phyloP scores from a whole-genome alignment of 1,140 invertebrate species.

The Anastrepha ludens region DNA sequence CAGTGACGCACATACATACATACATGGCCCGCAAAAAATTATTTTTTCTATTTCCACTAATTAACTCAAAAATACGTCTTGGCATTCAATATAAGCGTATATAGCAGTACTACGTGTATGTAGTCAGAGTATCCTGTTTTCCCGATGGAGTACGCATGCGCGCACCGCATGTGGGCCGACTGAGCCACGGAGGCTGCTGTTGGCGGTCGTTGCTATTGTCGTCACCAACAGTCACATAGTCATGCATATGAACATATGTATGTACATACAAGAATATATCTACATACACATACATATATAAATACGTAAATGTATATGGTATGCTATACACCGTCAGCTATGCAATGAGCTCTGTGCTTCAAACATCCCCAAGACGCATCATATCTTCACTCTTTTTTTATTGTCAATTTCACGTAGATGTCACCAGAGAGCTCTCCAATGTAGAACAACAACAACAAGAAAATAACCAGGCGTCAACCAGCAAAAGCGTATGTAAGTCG shows the following conservation, averaged over 20 bases:
- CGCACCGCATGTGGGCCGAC: constrained; percentile 32
- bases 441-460: constrained; percentile 2
- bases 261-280: not conserved
- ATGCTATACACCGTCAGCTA: not conserved
- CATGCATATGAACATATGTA: not conserved
- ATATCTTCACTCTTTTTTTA: constrained; percentile 36
- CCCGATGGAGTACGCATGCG: constrained; percentile 32
- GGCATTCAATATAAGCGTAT: not conserved
- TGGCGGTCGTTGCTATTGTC: constrained; percentile 15
- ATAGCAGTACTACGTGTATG: not conserved
- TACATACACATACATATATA: no score
- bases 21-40: not conserved
- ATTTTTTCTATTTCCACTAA: constrained; percentile 37
- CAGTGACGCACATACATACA: not conserved
- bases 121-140: constrained; percentile 2
- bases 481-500: not conserved
- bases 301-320: no score
- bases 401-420: not conserved
- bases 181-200: not conserved
- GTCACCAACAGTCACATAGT: not conserved
- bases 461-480: not conserved
- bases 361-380: constrained; percentile 13
- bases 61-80: constrained; percentile 49
- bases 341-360: not conserved
- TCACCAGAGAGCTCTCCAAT: constrained; percentile 8